Conservation (phyloP, 2,888 invertebrate genomes). For the Drosophila anomelani region DNA sequence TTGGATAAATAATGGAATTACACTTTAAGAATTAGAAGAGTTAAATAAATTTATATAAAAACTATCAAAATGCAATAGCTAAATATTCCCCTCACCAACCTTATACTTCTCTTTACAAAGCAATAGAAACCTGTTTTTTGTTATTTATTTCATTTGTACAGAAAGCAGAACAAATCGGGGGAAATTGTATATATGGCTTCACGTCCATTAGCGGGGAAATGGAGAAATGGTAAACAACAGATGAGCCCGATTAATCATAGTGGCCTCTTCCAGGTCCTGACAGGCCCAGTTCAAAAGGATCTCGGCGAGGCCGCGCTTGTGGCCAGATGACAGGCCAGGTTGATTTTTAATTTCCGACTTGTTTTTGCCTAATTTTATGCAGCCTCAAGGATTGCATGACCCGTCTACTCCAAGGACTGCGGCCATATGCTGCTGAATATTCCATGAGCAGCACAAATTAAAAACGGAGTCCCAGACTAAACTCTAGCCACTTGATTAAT, state of each 20-base stretch:
- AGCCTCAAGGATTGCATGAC: slow-evolving; percentile 67
- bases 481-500: slow-evolving; percentile 81
- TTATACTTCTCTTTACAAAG: not conserved
- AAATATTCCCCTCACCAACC: not conserved
- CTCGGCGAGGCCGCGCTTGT: slow-evolving; percentile 35
- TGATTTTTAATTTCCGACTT: slow-evolving; percentile 69
- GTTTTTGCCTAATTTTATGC: slow-evolving; percentile 76
- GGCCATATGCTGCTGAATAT: slow-evolving; percentile 77
- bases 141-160: slow-evolving; percentile 17
- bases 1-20: not conserved
- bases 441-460: slow-evolving; percentile 80
- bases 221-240: slow-evolving; percentile 70
- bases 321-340: slow-evolving; percentile 62
- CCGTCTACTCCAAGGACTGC: slow-evolving; percentile 19
- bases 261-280: slow-evolving; percentile 17
- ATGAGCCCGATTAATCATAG: slow-evolving; percentile 82
- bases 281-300: slow-evolving; percentile 35
- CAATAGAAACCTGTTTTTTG: slow-evolving; percentile 4
- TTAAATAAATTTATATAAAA: not conserved
- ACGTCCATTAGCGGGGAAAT: slow-evolving; percentile 62
- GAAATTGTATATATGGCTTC: slow-evolving; percentile 63
- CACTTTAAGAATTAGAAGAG: not conserved
- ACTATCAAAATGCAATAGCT: not conserved
- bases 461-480: slow-evolving; percentile 61
- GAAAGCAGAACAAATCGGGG: slow-evolving; percentile 58